Evolutionary conservation across 1,140 invertebrate genomes (phyloP).

Genomic region (Anthonomus grandis): DNA sequence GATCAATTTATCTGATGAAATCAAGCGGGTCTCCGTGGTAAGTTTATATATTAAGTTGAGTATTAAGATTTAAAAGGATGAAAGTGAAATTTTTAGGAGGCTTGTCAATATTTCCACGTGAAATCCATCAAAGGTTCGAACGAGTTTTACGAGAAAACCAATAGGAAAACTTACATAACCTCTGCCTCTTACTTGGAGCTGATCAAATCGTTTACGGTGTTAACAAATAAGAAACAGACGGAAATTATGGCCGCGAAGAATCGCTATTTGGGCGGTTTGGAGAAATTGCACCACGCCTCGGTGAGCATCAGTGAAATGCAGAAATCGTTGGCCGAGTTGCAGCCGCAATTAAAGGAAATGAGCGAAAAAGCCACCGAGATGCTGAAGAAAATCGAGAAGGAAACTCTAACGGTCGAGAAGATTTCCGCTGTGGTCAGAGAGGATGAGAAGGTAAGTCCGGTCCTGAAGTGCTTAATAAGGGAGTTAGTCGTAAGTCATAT

Average conservation of each 20-base stretch:
- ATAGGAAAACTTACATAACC: conserved; percentile 82
- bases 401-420: conserved; percentile 81
- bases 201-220: conserved; percentile 74
- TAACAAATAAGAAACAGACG: conserved; percentile 75
- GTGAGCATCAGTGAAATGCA: conserved; percentile 83
- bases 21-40: conserved; percentile 17
- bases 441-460: conserved; percentile 82
- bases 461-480: too few species aligned
- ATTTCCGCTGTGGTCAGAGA: conserved; percentile 79
- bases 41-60: not conserved
- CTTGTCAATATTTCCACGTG: conserved; percentile 86
- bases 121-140: conserved; percentile 61
- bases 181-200: conserved; percentile 87
- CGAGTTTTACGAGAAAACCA: conserved; percentile 64
- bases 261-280: conserved; percentile 82
- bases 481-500: too few species aligned
- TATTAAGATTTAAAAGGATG: not conserved
- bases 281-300: conserved; percentile 80
- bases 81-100: conserved; percentile 43
- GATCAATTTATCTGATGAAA: conserved; percentile 64
- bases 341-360: conserved; percentile 81
- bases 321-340: conserved; percentile 75
- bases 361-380: conserved; percentile 79
- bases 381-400: conserved; percentile 81
- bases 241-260: conserved; percentile 72